Base-by-base conservation (phyloP, 2,888 invertebrate genomes). In the Ichneumon xanthorius region DNA sequence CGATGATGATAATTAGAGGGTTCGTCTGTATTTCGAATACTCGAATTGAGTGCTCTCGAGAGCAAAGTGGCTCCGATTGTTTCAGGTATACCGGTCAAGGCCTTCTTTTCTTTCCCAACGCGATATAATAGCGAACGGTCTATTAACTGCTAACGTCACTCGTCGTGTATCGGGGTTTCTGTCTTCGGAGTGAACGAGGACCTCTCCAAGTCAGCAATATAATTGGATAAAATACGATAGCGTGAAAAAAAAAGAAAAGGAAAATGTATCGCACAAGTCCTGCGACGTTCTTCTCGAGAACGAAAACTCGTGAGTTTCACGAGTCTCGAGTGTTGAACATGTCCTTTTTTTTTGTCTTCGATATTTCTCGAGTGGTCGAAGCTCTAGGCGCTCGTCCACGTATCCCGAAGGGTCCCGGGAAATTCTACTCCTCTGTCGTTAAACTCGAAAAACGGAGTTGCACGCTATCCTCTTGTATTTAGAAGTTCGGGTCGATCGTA, bases 11-110 rank as follows among this genome's bases (percentile, higher is more conserved):
- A 80, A 83, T 79, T 79, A 22, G 67, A 14, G 61, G 61, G 61
- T 48, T 63, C 65, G 63, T 63, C 33, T 16, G 63, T 63, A 37
- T 30, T 45, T 73, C 75, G 50, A 65, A 71, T 11, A 5, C 40
- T 63, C 53, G 58, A 68, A 68, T 2, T 0, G 6, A 30, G 55
- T 33, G 63, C 16, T 53, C 55, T 84, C 55, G 65, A 80, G 72
- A 67, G 63, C 58, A 16, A 77, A 84, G 72, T 84, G 73, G 81
- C 80, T 81, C 67, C 84, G 40, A 78, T 81, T 81, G 58, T 77
- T 80, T 73, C 84, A 84, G 80, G 80, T 80, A 84, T 76, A 80
- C 14, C 37, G 50, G 22, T 70, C 11, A 33, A 16, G 61, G 16
- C 63, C 4, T 58, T 40, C 73, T 73, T 73, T 73, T 11, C 48